Evolutionary conservation across 1,140 invertebrate species (phyloP).

Genomic region (Drosophila quadrilineata): DNA sequence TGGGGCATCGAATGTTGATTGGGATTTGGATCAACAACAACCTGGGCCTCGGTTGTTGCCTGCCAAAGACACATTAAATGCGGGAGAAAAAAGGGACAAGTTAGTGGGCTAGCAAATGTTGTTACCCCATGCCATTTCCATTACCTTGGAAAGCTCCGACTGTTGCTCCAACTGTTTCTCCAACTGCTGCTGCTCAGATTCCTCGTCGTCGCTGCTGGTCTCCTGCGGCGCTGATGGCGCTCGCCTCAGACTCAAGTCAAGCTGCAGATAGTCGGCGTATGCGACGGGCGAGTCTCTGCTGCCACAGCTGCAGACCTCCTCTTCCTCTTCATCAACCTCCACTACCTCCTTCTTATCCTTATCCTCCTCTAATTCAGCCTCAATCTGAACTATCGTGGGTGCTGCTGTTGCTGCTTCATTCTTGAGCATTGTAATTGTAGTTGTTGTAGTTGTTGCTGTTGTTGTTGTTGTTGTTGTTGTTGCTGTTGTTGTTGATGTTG

Average conservation of each 20-base stretch:
- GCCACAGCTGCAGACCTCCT: constrained; percentile 42
- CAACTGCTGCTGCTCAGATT: constrained; percentile 6
- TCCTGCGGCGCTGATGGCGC: constrained; percentile 33
- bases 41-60: constrained; percentile 2
- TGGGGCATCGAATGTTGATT: too few species aligned
- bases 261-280: constrained; percentile 50
- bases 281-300: constrained; percentile 35
- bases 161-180: not conserved
- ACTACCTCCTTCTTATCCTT: not conserved
- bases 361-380: not conserved
- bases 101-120: constrained; percentile 25
- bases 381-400: constrained; percentile 4
- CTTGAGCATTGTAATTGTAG: constrained; percentile 55
- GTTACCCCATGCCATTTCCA: not conserved
- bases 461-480: constrained; percentile 20
- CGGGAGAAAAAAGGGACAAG: constrained; percentile 12
- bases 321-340: not conserved
- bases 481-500: constrained; percentile 20
- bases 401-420: constrained; percentile 44
- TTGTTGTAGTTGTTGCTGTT: constrained; percentile 27
- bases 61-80: constrained; percentile 9
- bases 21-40: not conserved
- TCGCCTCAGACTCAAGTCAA: constrained; percentile 49
- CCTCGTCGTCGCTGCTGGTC: constrained; percentile 38
- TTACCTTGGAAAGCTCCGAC: not conserved